Evolutionary conservation across 2,888 invertebrate species (phyloP), one percentile per base, ranked within the genome.

Genomic region (Neria commutata): DNA sequence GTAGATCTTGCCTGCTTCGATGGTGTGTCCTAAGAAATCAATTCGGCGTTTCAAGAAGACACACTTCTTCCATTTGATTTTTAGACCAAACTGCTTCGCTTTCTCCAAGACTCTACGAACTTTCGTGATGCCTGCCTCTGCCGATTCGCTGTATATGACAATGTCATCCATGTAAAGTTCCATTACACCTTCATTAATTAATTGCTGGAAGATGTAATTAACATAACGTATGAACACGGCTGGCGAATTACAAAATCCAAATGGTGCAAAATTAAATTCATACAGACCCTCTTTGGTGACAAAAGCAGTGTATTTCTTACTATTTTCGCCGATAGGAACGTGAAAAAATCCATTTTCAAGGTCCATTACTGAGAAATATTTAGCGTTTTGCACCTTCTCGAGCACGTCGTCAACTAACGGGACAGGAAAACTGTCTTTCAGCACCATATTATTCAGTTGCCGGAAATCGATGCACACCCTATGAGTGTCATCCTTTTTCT

Each of bases 171-270:
- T 14, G 37, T 63, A 67, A 1, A 53, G 14, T 1, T 55, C 3
- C n/a, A 64, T 24, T 1, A 60, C 23, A n/a, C 51, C 45, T 40
- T 62, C n/a, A 16, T 33, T 42, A 4, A 62, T 60, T 21, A 63
- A 49, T 19, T 50, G 14, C 19, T 58, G 24, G 25, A 65, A 63
- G 4, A 64, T 51, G 11, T 11, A 26, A 6, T 63, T 62, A 1
- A 63, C 54, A 34, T 53, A 66, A n/a, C 78, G 47, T 25, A 67
- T 73, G 48, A 82, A 80, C 16, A 72, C 68, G 10, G 71, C 66
- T 14, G 81, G 81, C 3, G 69, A 69, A 25, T 75, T 78, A 29
- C 72, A 76, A 10, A 80, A 54, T 3, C 80, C 81, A 68, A 82
- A 83, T 0, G 80, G 81, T 37, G 69, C 5, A 47, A 6, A 47